Base-by-base conservation (phyloP, 2,888 invertebrate species). In the Scelioninae gen. 1 region DNA sequence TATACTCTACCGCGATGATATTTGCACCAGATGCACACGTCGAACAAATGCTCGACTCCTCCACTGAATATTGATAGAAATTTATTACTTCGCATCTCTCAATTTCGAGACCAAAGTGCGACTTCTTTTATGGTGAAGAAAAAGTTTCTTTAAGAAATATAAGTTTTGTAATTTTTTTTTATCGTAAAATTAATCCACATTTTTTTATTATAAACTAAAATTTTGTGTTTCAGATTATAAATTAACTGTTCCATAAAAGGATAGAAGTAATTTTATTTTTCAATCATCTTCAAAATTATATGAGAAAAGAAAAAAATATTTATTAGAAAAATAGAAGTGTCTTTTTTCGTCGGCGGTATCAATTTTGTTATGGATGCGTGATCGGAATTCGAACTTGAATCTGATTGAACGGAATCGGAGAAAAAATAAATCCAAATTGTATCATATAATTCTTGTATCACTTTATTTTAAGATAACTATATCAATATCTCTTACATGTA, bases 401-500 rank as follows among this genome's bases (percentile, higher is more conserved):
- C 53, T 78, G 77, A 68, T 63, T 53, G 55, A 47, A 43, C 23
- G 34, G 65, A 71, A 78, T 49, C 47, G 51, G 16, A 23, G 51
- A 66, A 72, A 56, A 63, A 80, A 72, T 38, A 53, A 77, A 9
- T 0, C 47, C 29, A 63, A 56, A 71, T 15, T 3, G 15, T 78
- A 62, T 76, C 65, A 82, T 77, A 79, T 82, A 84, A 84, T 82
- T 49, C 75, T 84, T 74, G 63, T 84, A 76, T 84, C 74, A 81
- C 76, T 84, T 84, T 81, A 84, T 83, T 84, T 83, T 78, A 75
- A 71, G 71, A 60, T 76, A 84, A 84, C 81, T 84, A 82, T 81
- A 83, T 75, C 76, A 79, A 83, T 85, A 80, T 78, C 62, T 84
- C 84, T 85, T 81, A 81, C 83, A 85, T 82, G 60, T 83, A 85